Percentiles rank a stretch among this genome's conserved stretches.
These are phyloP conservation scores for Caenorhabditis uteleia DNA, from an alignment of 2,888 invertebrate genomes.

Conservation along the genomic window DNA sequence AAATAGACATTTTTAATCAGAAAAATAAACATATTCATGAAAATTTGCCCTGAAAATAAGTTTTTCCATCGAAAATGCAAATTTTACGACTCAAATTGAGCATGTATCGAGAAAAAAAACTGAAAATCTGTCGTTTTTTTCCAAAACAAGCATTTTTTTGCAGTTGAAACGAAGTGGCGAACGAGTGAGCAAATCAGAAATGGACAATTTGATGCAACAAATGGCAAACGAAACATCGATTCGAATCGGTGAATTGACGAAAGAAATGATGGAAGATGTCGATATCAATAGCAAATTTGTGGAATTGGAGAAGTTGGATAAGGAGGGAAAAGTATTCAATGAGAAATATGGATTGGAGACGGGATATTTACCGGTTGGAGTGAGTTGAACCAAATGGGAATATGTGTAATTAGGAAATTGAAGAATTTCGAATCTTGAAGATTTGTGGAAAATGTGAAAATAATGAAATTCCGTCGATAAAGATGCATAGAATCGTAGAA, in stretches of 20 bases:
- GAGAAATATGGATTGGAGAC: background rate
- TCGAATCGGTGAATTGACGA: constrained; percentile 4
- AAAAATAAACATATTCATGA: no score
- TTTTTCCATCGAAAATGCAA: background rate
- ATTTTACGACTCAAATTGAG: background rate
- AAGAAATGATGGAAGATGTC: constrained; percentile 8
- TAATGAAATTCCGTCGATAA: no score
- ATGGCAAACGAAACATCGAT: constrained; percentile 4
- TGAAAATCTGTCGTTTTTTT: background rate
- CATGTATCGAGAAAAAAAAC: background rate
- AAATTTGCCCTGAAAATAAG: no score
- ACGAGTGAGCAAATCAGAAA: background rate
- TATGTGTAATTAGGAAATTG: background rate
- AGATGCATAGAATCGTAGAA: no score
- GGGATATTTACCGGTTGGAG: constrained; percentile 13
- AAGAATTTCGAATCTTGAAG: background rate
- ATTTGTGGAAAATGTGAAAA: no score
- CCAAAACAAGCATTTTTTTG: constrained; percentile 5
- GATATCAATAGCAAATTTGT: constrained; percentile 12
- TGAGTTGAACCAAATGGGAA: background rate
- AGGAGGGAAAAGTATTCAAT: constrained; percentile 9
- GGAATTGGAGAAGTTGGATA: constrained; percentile 8
- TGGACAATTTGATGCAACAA: constrained; percentile 6
- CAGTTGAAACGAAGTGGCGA: constrained; percentile 6
- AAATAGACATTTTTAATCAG: no score